phyloP scores from a whole-genome alignment of 1,140 invertebrate species.

The Lithobius niger region DNA sequence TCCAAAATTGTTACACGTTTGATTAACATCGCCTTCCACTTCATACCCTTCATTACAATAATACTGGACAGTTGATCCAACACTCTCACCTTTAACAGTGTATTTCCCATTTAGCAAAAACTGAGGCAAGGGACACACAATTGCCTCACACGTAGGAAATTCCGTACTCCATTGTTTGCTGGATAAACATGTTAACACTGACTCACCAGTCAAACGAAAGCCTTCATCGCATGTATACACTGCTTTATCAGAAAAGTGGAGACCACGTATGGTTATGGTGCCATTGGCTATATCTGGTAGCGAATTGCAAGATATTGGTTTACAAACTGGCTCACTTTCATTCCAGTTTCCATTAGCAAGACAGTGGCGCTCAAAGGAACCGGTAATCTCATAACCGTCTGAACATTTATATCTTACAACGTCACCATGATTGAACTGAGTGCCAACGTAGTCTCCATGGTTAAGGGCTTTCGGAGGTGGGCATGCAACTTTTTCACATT shows the following conservation, averaged over 20 bases:
- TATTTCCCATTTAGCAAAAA: constrained; percentile 21
- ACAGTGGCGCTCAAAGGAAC: not conserved
- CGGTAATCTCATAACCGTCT: not conserved
- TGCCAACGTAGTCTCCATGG: constrained; percentile 8
- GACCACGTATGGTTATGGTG: not conserved
- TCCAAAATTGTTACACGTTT: constrained; percentile 27
- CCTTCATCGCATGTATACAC: constrained; percentile 18
- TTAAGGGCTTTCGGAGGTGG: constrained; percentile 11
- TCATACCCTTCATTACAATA: constrained; percentile 32
- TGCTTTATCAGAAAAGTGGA: constrained; percentile 5
- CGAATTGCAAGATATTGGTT: not conserved
- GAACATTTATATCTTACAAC: not conserved
- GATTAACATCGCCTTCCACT: constrained; percentile 25
- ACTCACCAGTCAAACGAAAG: constrained; percentile 19
- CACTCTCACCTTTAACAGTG: constrained; percentile 7
- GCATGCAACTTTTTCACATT: constrained; percentile 8
- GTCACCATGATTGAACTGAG: constrained; percentile 17
- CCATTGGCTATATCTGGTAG: not conserved
- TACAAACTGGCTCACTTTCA: not conserved
- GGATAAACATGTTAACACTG: constrained; percentile 14
- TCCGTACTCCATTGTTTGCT: constrained; percentile 18
- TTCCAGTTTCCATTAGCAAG: not conserved
- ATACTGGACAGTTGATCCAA: constrained; percentile 23
- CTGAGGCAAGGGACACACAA: constrained; percentile 15
- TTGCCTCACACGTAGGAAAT: constrained; percentile 11